Conservation (phyloP, 2,888 invertebrate species). For the Cancer borealis region DNA sequence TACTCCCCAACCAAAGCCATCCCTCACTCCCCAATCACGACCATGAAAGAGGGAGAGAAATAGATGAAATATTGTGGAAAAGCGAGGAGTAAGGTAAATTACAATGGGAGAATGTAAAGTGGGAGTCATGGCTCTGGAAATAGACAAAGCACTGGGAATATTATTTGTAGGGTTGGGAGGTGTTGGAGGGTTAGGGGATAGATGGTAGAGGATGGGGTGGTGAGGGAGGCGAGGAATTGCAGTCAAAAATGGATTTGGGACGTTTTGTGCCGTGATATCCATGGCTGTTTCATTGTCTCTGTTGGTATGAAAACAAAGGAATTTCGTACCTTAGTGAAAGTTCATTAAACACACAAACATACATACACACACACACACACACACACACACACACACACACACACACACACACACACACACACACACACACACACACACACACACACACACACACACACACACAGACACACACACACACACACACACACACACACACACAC, state of each 20-base stretch:
- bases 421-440: not conserved
- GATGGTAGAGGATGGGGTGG: too few relatives aligned
- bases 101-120: not conserved
- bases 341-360: not conserved
- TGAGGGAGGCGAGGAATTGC: too few relatives aligned
- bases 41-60: slow-evolving; percentile 7
- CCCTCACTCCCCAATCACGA: not conserved
- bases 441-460: not conserved
- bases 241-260: not conserved
- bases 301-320: too few relatives aligned
- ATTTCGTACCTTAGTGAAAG: not conserved
- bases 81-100: not conserved
- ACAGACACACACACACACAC: not conserved
- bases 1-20: not conserved
- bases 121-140: not conserved
- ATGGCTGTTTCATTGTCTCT: not conserved
- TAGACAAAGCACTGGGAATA: not conserved
- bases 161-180: too few relatives aligned
- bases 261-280: not conserved
- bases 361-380: not conserved
- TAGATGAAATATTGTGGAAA: not conserved
- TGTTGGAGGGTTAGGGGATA: too few relatives aligned
- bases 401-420: not conserved
- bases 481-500: not conserved
- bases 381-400: not conserved